These are phyloP conservation scores for Myotis findleyi DNA, from an alignment of 2,797 vertebrate species.

Conservation along the genomic window DNA sequence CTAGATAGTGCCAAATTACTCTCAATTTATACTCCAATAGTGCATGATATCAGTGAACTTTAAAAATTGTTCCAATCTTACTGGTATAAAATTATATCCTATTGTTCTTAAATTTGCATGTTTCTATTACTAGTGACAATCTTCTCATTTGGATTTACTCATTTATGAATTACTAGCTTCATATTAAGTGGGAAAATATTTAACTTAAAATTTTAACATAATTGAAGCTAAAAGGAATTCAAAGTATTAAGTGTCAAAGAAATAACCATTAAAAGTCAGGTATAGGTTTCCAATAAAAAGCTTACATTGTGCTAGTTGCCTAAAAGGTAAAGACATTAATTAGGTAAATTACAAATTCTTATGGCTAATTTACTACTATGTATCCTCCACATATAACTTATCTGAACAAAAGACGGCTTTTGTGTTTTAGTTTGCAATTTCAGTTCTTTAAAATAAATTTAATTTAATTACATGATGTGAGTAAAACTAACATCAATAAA, in stretches of 20 bases:
- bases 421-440: neutral
- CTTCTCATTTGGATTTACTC: neutral
- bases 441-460: neutral
- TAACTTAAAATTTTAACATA: conserved; percentile 51
- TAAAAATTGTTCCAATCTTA: conserved; percentile 27
- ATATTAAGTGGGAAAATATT: neutral
- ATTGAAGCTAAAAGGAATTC: neutral
- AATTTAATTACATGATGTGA: neutral
- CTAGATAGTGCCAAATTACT: conserved; percentile 1
- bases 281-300: conserved; percentile 24
- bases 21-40: neutral
- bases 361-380: neutral
- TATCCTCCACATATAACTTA: neutral
- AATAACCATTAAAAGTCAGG: conserved; percentile 19
- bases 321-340: conserved; percentile 25
- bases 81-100: neutral
- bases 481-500: conserved; percentile 22
- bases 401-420: neutral
- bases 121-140: neutral
- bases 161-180: neutral
- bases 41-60: neutral
- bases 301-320: neutral
- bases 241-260: neutral
- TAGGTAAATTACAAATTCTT: neutral
- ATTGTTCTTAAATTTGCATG: neutral